A percentile compares a stretch with the other conserved stretches of the same genome.
Conservation (phyloP, 2,113 vertebrate genomes). For the Alethe diademata region DNA sequence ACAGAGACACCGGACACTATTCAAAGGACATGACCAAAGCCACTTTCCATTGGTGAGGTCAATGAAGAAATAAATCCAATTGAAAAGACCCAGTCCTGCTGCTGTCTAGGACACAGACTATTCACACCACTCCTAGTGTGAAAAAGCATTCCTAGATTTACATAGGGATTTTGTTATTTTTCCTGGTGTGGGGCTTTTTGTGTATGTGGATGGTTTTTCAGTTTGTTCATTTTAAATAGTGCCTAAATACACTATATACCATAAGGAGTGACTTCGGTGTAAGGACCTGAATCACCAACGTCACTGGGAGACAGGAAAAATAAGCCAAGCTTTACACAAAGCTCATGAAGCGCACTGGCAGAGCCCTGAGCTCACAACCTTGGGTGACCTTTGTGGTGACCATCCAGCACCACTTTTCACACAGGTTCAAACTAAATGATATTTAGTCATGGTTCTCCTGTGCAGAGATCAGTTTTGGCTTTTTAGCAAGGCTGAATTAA, state of each 20-base stretch:
- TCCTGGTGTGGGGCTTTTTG: not conserved
- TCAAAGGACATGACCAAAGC: not conserved
- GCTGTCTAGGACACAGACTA: not conserved
- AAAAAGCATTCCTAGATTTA: not conserved
- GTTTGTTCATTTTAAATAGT: not conserved
- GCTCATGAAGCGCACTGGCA: not conserved
- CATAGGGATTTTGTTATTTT: not conserved
- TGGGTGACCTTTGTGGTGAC: not conserved
- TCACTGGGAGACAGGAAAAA: not conserved
- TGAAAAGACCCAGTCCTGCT: not conserved
- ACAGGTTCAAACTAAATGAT: constrained; percentile 1
- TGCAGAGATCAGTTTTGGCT: constrained; percentile 13
- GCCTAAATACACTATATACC: not conserved
- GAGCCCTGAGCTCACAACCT: not conserved
- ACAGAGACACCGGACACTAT: not conserved
- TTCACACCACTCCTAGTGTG: not conserved
- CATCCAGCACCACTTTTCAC: not conserved
- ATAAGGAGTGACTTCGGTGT: not conserved
- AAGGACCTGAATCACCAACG: not conserved
- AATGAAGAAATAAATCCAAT: not conserved
- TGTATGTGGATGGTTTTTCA: not conserved
- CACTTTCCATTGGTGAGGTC: not conserved
- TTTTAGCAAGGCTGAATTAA: constrained; percentile 14
- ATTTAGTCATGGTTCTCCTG: constrained; percentile 29
- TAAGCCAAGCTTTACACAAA: not conserved